Evolutionary conservation across 2,797 vertebrate species (phyloP), one percentile per base, ranked within the genome.

Genomic region (Margarornis squamiger): DNA sequence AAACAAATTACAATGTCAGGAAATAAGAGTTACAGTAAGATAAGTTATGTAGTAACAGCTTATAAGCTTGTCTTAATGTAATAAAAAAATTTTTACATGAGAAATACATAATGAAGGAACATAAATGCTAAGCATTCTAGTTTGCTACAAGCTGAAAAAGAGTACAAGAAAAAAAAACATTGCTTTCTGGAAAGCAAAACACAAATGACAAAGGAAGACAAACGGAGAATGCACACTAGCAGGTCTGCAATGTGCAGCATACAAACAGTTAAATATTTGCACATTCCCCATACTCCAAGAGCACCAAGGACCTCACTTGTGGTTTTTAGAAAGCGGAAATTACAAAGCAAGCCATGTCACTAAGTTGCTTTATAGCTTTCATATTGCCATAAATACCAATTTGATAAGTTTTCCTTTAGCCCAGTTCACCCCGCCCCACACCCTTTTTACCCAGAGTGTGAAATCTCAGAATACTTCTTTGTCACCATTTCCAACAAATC

Each of bases 1-100:
- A 99, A 99, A 98, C 97, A 98, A 98, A 98, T 98, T 98, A 98
- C 98, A 99, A 98, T 98, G 98, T 98, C 95, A 95, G 98, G 97
- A 98, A 98, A 97, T 96, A 97, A 98, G 98, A 98, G 98, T 98
- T 99, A 99, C 99, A 99, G 98, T 99, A 98, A 99, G 98, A 98
- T 98, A 98, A 98, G 97, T 98, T 98, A 98, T 98, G 98, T 98
- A 98, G 97, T 99, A 99, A 99, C 98, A 99, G 98, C 98, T 98
- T 98, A 98, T 98, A 98, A 98, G 98, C 98, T 98, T 97, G 98
- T 98, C 98, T 98, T 99, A 94, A 98, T 96, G 97, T 98, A 97
- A 98, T 98, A 98, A 98, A 98, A 98, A 98, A 98, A 97, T 97
- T 98, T 98, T 98, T 98, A 98, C 98, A 98, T 98, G 98, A 98